A percentile compares a stretch with the other conserved stretches of the same genome.
Evolutionary conservation across 1,140 invertebrate species (phyloP).

Genomic region (Drosophila kikkawai): DNA sequence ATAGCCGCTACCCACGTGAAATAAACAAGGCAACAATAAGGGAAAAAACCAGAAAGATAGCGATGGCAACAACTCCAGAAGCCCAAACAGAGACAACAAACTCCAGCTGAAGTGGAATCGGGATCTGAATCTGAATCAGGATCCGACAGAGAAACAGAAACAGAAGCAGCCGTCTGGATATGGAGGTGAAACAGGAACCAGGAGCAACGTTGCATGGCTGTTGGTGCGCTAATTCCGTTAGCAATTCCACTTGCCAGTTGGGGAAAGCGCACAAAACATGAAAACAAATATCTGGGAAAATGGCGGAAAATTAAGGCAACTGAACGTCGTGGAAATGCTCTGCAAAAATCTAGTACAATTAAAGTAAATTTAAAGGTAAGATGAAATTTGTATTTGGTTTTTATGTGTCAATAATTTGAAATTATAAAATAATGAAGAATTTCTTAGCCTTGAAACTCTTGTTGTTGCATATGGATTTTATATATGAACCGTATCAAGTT

Average conservation of each 20-base stretch:
- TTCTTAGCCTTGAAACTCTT: too few relatives aligned
- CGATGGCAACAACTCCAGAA: conserved; percentile 27
- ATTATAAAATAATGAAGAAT: not conserved
- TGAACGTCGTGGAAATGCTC: conserved; percentile 14
- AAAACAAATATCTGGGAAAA: conserved; percentile 35
- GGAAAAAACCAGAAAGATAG: conserved; percentile 6
- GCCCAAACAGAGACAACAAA: conserved; percentile 31
- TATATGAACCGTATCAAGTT: too few relatives aligned
- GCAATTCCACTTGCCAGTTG: conserved; percentile 65
- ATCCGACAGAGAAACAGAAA: conserved; percentile 13
- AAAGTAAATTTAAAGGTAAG: not conserved
- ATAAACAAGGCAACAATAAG: conserved; percentile 31
- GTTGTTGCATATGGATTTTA: too few relatives aligned
- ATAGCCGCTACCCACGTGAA: conserved; percentile 49
- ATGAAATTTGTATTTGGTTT: not conserved
- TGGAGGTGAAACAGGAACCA: conserved; percentile 24
- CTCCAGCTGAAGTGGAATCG: conserved; percentile 35
- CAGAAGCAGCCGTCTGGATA: conserved; percentile 2
- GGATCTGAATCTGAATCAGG: conserved; percentile 40
- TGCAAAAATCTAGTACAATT: not conserved
- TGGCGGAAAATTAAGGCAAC: not conserved
- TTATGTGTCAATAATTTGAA: not conserved
- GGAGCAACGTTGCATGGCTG: conserved; percentile 53
- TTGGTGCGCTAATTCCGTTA: conserved; percentile 79
- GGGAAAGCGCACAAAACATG: conserved; percentile 18